Base-by-base conservation (phyloP, 2,888 invertebrate genomes). In the Boloria euphrosyne region DNA sequence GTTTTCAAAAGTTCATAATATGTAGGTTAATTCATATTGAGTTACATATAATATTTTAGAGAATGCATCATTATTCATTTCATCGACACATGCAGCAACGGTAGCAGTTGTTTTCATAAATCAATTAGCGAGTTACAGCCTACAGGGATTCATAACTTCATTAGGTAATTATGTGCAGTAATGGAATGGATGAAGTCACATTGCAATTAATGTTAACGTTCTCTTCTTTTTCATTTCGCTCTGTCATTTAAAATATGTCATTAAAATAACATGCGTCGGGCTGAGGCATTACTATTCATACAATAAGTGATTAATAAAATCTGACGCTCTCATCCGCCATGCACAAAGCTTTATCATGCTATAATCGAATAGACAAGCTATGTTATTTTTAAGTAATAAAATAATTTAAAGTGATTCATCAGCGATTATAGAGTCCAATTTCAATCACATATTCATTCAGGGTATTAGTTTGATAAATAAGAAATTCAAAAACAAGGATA, bases 311-410 rank as follows among this genome's bases (percentile, higher is more conserved):
- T 81, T 82, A 83, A 86, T 84, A 85, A 87, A 91, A 86, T 81
- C 83, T 89, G 89, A 89, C 84, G 82, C 78, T 83, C 76, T 84
- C 80, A 86, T 90, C 89, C 89, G 90, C 90, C 92, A 92, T 92
- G 92, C 92, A 90, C 85, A 82, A 92, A 92, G 92, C 92, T 86
- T 86, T 85, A 81, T 86, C 92, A 92, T 92, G 92, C 92, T 90
- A 84, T 83, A 86, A 85, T 85, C 79, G 80, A 80, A 83, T 80
- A 71, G 68, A 73, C 71, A 78, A 78, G 79, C 78, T 75, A 75
- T 65, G 69, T 55, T 61, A 59, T 65, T 18, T 47, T 46, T 52
- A 52, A 31, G 31, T 52, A 52, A 47, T 47, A 52, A 52, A 58
- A 46, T 31, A 31, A 13, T 16, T 31, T 38, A 17, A 16, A 49